These are phyloP conservation scores for Cryptocheilus praepositus DNA, from an alignment of 2,888 invertebrate species.

Conservation along the genomic window DNA sequence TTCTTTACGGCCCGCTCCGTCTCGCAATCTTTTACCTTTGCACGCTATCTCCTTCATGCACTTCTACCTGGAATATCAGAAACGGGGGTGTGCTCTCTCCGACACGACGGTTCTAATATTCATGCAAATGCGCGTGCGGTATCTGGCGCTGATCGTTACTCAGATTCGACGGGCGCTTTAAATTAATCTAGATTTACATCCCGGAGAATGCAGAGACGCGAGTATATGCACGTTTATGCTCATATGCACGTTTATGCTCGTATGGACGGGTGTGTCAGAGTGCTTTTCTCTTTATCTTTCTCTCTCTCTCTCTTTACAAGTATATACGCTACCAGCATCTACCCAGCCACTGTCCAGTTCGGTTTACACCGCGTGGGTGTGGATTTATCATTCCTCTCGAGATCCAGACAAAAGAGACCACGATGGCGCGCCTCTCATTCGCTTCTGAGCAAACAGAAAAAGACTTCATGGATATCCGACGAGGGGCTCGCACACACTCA, in stretches of 20 bases:
- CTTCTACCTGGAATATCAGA: too few relatives aligned
- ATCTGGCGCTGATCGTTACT: constrained; percentile 54
- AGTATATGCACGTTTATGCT: neutral
- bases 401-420: constrained; percentile 45
- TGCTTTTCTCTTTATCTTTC: too few relatives aligned
- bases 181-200: constrained; percentile 70
- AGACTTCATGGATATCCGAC: constrained; percentile 1
- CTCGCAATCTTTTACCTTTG: neutral
- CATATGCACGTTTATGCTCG: neutral
- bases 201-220: constrained; percentile 4
- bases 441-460: constrained; percentile 19
- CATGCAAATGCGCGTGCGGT: constrained; percentile 51
- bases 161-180: constrained; percentile 61
- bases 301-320: constrained; percentile 30
- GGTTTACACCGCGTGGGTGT: constrained; percentile 58
- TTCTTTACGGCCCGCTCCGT: neutral
- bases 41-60: neutral
- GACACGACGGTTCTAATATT: constrained; percentile 34
- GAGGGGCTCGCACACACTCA: neutral
- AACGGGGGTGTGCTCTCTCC: too few relatives aligned
- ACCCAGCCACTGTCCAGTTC: constrained; percentile 38
- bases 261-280: too few relatives aligned
- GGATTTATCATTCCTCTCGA: constrained; percentile 49
- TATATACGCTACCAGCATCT: constrained; percentile 11
- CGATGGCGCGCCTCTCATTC: constrained; percentile 18